These are phyloP conservation scores for Heliothis virescens DNA, from an alignment of 1,140 invertebrate species.

Conservation along the genomic window DNA sequence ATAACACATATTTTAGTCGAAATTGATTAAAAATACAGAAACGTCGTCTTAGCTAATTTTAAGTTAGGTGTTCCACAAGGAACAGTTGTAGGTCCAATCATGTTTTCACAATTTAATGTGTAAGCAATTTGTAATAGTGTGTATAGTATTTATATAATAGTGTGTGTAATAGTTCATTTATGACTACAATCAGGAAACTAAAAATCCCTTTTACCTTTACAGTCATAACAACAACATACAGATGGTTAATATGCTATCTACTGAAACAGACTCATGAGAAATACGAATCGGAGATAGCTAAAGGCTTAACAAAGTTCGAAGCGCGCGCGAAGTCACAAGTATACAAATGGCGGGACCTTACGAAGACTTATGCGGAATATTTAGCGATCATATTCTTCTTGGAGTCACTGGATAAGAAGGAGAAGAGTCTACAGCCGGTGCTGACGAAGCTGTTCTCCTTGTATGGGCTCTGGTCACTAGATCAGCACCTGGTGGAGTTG, in stretches of 20 bases:
- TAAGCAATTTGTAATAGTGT: too few species aligned
- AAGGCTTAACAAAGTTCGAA: constrained; percentile 89
- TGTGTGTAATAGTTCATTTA: too few species aligned
- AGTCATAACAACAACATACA: constrained; percentile 91
- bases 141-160: too few species aligned
- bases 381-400: constrained; percentile 88
- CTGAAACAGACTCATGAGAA: constrained; percentile 90
- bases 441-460: constrained; percentile 89
- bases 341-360: constrained; percentile 91
- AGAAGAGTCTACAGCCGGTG: constrained; percentile 86
- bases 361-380: constrained; percentile 92
- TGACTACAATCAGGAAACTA: not conserved
- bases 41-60: not conserved
- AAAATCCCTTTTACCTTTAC: constrained; percentile 65
- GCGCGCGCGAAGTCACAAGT: constrained; percentile 94
- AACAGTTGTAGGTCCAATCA: not conserved
- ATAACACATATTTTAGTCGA: not conserved
- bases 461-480: constrained; percentile 91
- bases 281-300: constrained; percentile 86
- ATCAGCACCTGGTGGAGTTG: constrained; percentile 91
- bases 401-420: constrained; percentile 85
- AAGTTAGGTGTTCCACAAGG: constrained; percentile 5
- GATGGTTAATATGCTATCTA: constrained; percentile 95
- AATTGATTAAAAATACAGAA: not conserved
- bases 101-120: not conserved